These are phyloP conservation scores for Oscheius onirici DNA, from an alignment of 2,888 invertebrate genomes.

Conservation along the genomic window DNA sequence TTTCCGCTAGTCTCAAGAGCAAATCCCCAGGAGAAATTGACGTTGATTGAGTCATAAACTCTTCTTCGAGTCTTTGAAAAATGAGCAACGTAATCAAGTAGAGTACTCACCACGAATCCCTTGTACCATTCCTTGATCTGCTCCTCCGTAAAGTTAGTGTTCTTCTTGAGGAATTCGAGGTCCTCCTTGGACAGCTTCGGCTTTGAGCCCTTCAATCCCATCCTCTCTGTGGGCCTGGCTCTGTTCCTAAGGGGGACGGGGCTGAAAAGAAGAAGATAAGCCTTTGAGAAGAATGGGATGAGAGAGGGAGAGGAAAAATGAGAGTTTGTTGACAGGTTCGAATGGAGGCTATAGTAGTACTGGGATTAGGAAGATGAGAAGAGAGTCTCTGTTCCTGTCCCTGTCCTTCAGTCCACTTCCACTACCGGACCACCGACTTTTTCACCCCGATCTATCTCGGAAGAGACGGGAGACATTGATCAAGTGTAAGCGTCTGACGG, in stretches of 20 bases:
- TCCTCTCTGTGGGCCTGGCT: constrained; percentile 35
- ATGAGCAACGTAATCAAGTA: background rate
- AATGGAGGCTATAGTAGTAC: too few relatives aligned
- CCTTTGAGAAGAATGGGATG: background rate
- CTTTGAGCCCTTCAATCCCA: constrained; percentile 71
- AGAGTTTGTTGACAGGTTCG: too few relatives aligned
- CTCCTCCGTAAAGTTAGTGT: constrained; percentile 96
- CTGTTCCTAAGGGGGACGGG: background rate
- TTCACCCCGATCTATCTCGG: too few relatives aligned
- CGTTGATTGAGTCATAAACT: constrained; percentile 1
- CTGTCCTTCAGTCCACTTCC: too few relatives aligned
- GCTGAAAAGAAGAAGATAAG: constrained; percentile 5
- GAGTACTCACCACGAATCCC: constrained; percentile 90
- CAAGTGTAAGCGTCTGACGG: too few relatives aligned
- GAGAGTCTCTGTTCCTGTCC: too few relatives aligned
- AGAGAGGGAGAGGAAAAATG: background rate
- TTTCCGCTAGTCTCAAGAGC: too few relatives aligned
- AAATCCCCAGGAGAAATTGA: too few relatives aligned
- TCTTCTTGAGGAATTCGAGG: constrained; percentile 96
- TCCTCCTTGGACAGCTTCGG: constrained; percentile 80
- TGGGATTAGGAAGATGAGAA: too few relatives aligned
- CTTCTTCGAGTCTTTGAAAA: background rate
- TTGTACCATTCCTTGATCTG: constrained; percentile 99
- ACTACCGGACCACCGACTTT: too few relatives aligned
- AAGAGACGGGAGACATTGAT: too few relatives aligned